Base-by-base conservation (phyloP, 2,888 invertebrate genomes). In the Charanyca ferruginea region DNA sequence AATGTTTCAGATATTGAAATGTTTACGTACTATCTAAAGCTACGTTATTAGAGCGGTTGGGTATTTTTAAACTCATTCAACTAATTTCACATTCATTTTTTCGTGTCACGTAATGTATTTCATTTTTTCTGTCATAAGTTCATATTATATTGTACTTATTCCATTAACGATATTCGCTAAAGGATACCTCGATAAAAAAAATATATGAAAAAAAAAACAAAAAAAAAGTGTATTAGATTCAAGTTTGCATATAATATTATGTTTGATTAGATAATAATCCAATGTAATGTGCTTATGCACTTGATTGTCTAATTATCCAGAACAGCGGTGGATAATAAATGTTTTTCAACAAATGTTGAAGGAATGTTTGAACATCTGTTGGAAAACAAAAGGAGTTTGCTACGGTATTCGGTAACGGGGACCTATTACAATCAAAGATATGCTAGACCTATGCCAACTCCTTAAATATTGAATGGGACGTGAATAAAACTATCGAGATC, bases 91-190 rank as follows among this genome's bases (percentile, higher is more conserved):
- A 83, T 88, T 91, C 88, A 90, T 79, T 93, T 87, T 83, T 84
- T 86, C 85, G 80, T 89, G 88, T 92, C 91, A 87, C 88, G 76
- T 91, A 87, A 88, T 89, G 75, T 91, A 81, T 88, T 89, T 90
- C 87, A 90, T 89, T 89, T 86, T 87, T 90, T 90, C 89, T 90
- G 88, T 91, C 89, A 90, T 94, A 91, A 90, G 90, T 92, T 90
- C 92, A 93, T 93, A 88, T 90, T 93, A 87, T 95, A 94, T 93
- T 94, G 94, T 95, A 94, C 94, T 94, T 95, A 95, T 93, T 91
- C 90, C 91, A 94, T 93, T 93, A 92, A 93, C 90, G 91, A 92
- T 94, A 93, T 94, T 94, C 91, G 88, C 91, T 94, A 94, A 94
- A 92, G 88, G 86, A 91, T 90, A 92, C 90, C 87, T 89, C 88